Conservation (phyloP, 2,113 vertebrate species). For the Athene noctua region DNA sequence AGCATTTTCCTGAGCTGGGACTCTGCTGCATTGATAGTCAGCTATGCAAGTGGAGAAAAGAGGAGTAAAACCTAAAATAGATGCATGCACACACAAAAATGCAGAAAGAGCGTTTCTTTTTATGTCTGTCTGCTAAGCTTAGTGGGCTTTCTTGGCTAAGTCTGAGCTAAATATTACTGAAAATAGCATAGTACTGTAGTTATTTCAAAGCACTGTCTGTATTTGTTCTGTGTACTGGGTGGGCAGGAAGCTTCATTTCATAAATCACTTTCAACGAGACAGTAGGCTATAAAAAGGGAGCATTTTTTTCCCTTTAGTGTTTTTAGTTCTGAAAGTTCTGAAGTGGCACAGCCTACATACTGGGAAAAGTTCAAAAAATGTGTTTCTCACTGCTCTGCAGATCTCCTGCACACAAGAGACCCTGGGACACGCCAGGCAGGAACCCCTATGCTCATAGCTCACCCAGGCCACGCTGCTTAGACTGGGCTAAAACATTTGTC, state of each 20-base stretch:
- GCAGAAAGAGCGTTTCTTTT: constrained; percentile 49
- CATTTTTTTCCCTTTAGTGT: constrained; percentile 41
- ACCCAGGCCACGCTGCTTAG: not conserved
- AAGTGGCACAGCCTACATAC: constrained; percentile 20
- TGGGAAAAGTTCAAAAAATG: constrained; percentile 21
- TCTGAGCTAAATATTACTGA: constrained; percentile 58
- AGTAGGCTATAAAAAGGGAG: constrained; percentile 61
- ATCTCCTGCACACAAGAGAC: not conserved
- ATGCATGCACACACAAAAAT: not conserved
- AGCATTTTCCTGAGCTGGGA: not conserved
- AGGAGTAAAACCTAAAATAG: constrained; percentile 47
- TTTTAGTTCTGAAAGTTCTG: constrained; percentile 50
- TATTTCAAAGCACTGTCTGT: constrained; percentile 65
- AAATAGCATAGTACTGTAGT: constrained; percentile 56
- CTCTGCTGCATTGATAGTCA: not conserved
- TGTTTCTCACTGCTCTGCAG: not conserved
- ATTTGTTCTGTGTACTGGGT: constrained; percentile 61
- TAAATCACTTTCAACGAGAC: constrained; percentile 69
- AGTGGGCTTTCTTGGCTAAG: constrained; percentile 54
- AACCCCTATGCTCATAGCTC: fast-evolving
- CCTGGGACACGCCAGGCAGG: not conserved
- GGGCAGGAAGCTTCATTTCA: constrained; percentile 66
- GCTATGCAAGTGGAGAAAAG: not conserved
- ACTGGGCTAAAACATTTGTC: not conserved
- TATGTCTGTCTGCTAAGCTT: constrained; percentile 58